Conservation (phyloP, 2,888 invertebrate species). For the Troides oblongomaculatus region DNA sequence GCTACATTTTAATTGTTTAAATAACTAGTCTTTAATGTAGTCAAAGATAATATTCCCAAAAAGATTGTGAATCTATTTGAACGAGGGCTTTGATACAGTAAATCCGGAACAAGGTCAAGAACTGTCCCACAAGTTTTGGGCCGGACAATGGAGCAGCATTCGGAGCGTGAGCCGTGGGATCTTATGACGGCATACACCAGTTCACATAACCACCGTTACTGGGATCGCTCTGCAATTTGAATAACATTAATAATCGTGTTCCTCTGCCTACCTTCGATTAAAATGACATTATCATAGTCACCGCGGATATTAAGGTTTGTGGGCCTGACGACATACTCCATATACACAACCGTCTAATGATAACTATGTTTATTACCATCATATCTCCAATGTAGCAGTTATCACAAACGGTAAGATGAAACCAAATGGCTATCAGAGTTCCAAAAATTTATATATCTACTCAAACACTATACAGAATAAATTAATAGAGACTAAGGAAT, state of each 20-base stretch:
- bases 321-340: background rate
- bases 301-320: slow-evolving; percentile 13
- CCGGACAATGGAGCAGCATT: slow-evolving; percentile 65
- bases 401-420: no score
- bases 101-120: slow-evolving; percentile 73
- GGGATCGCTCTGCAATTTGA: slow-evolving; percentile 14
- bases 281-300: slow-evolving; percentile 14
- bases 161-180: slow-evolving; percentile 64
- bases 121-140: slow-evolving; percentile 63
- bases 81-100: slow-evolving; percentile 34
- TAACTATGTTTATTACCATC: background rate
- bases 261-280: slow-evolving; percentile 12
- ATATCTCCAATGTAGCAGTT: no score
- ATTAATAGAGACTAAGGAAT: no score
- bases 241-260: slow-evolving; percentile 14
- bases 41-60: slow-evolving; percentile 29
- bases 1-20: slow-evolving; percentile 9
- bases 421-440: no score
- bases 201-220: slow-evolving; percentile 35
- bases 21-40: slow-evolving; percentile 20
- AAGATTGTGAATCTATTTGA: slow-evolving; percentile 40
- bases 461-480: no score
- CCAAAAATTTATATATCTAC: no score
- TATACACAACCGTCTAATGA: slow-evolving; percentile 3
- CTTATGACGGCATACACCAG: slow-evolving; percentile 39